Conservation (phyloP, 2,888 invertebrate genomes). For the Synanthedon formicaeformis region DNA sequence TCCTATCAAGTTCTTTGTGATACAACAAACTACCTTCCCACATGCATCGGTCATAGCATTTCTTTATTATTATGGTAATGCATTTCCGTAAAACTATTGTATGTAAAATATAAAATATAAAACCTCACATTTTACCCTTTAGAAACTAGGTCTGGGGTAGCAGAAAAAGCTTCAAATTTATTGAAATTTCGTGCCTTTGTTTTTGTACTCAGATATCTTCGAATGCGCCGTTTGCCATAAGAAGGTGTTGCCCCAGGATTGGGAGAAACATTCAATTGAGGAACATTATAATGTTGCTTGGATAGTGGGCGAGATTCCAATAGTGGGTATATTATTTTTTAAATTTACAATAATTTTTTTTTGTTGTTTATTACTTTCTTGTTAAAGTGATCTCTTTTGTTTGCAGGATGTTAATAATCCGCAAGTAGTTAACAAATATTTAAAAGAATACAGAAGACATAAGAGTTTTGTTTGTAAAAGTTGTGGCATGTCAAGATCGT, state of each 20-base stretch:
- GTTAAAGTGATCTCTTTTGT: slow-evolving; percentile 1
- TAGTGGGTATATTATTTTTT: slow-evolving; percentile 25
- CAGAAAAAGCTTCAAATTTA: no score
- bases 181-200: not conserved
- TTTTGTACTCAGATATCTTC: slow-evolving; percentile 11
- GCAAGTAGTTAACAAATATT: slow-evolving; percentile 46
- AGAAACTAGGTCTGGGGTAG: no score
- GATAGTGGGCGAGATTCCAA: slow-evolving; percentile 32
- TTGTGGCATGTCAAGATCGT: slow-evolving; percentile 63
- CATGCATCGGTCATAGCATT: no score
- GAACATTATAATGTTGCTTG: slow-evolving; percentile 48
- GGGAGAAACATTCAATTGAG: slow-evolving; percentile 32
- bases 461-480: slow-evolving; percentile 63
- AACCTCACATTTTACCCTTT: no score
- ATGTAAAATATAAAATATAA: no score
- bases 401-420: slow-evolving; percentile 67
- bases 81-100: no score
- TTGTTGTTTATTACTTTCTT: not conserved
- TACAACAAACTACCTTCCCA: no score
- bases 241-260: slow-evolving; percentile 18
- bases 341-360: not conserved
- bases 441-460: slow-evolving; percentile 49
- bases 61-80: no score
- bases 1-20: no score
- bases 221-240: slow-evolving; percentile 35